Base-by-base conservation (phyloP, 1,140 invertebrate species). In the Thaumatotibia leucotreta region DNA sequence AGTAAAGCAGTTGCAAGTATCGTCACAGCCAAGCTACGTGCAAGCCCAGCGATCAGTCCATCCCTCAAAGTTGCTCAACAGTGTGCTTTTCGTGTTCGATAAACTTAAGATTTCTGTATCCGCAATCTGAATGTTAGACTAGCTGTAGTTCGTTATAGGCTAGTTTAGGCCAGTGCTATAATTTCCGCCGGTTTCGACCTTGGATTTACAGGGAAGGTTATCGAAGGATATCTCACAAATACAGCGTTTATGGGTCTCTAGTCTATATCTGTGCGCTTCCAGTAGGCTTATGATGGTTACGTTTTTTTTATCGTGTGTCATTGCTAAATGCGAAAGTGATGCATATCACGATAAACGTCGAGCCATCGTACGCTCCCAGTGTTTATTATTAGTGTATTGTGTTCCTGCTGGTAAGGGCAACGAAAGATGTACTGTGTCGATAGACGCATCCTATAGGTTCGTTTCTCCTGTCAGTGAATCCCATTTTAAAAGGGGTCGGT, bases 41-140 rank as follows among this genome's bases (percentile, higher is more conserved):
- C 33, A 66, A 29, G 35, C 66, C 75, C 75, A 75, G 75, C 75
- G 67, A 65, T 35, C 52, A 29, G 39, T 64, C 64, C 64, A 69
- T 68, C 61, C 68, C 61, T 68, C 61, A 54, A 58, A 31, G 63
- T 74, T 75, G 74, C 76, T 78, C 73, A 78, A 75, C 14, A 32
- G 61, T 35, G 32, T 62, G 61, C 61, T 62, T 62, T 62, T 62
- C 29, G 61, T 62, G 32, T 62, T 62, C 29, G 14, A 17, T 62
- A 20, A 20, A 45, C 39, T 39, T 45, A 20, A 45, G 39, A 45
- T 6, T 45, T 39, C 20, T 0, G 39, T 45, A 20, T 45, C 39
- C 39, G 6, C 17, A 17, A 45, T 20, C 39, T 45, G 39, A 20
- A 45, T 45, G 39, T 45, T 45, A 45, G 39, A 45, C 5, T 45